Evolutionary conservation across 2,113 vertebrate genomes (phyloP), one percentile per base, ranked within the genome.

Genomic region (Sardina pilchardus): DNA sequence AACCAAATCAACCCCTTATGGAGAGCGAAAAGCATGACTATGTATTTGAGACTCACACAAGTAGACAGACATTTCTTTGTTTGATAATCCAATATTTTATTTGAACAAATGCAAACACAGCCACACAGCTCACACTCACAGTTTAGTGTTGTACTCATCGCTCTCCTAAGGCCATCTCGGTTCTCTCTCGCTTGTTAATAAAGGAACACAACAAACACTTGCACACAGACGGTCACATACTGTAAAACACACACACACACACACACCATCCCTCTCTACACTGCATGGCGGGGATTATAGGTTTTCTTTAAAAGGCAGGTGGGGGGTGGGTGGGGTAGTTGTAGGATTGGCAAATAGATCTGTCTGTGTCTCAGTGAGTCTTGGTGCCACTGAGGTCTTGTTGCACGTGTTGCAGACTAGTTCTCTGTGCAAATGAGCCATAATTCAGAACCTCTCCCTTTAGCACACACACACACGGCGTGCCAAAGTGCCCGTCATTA

Each of bases 331-430:
- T n/a, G 5, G 53, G 14, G 59, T 63, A n/a, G 24, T n/a, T 8
- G 59, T 4, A 26, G 71, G 16, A 12, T 78, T 78, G 71, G 14
- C 71, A 78, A 78, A 36, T 34, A 59, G 4, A 71, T 71, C 26
- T 71, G 71, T 71, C 63, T 71, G n/a, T 71, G n/a, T 71, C 63
- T 71, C 26, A 71, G 26, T 21, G 30, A 78, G n/a, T 71, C 63
- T 71, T 9, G 34, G 26, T 21, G 30, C 36, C 34, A 39, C 30
- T 78, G 71, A 16, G 16, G 71, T 17, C 71, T 78, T 71, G 6
- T 12, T 34, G 63, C 26, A 34, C 8, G 10, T 71, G 4, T 63
- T 34, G n/a, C 9, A 71, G 26, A 30, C 16, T 12, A 17, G 1
- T 34, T 36, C 16, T 78, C 71, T 34, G 26, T 71, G 71, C 34